A percentile compares a stretch with the other conserved stretches of the same genome.
phyloP scores from a whole-genome alignment of 1,140 invertebrate genomes.

The Drosophila sp. region DNA sequence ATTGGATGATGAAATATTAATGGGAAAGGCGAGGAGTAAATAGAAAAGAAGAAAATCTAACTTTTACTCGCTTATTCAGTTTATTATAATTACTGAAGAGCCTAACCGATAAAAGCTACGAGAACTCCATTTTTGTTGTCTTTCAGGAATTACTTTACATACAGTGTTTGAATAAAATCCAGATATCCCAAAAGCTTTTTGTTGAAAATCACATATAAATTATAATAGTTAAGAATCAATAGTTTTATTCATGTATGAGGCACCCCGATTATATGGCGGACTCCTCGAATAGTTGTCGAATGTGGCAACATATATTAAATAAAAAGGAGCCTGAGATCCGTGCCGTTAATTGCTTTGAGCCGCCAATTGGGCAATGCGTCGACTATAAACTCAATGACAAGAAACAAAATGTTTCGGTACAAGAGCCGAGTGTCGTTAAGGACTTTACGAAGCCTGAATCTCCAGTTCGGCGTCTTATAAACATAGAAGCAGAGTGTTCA shows the following conservation, averaged over 20 bases:
- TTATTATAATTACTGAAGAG: too few species aligned
- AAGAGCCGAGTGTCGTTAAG: not conserved
- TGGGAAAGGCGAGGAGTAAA: too few species aligned
- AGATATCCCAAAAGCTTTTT: not conserved
- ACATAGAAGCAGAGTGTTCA: not conserved
- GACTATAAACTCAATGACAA: not conserved
- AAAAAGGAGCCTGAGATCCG: not conserved
- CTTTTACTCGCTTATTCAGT: too few species aligned
- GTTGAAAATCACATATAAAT: not conserved
- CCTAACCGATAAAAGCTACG: too few species aligned
- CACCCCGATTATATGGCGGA: not conserved
- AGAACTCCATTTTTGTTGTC: too few species aligned
- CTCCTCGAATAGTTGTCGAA: constrained; percentile 7
- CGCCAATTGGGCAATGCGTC: not conserved
- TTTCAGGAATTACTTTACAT: too few species aligned
- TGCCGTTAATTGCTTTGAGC: constrained; percentile 9
- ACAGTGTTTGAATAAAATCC: too few species aligned
- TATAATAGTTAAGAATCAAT: not conserved
- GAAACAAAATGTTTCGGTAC: not conserved
- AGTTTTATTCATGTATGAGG: not conserved
- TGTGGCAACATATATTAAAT: not conserved
- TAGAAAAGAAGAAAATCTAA: too few species aligned
- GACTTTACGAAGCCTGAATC: not conserved
- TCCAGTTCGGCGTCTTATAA: not conserved
- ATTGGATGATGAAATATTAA: too few species aligned